Conservation (phyloP, 2,888 invertebrate genomes). For the Serrognathus titanus region DNA sequence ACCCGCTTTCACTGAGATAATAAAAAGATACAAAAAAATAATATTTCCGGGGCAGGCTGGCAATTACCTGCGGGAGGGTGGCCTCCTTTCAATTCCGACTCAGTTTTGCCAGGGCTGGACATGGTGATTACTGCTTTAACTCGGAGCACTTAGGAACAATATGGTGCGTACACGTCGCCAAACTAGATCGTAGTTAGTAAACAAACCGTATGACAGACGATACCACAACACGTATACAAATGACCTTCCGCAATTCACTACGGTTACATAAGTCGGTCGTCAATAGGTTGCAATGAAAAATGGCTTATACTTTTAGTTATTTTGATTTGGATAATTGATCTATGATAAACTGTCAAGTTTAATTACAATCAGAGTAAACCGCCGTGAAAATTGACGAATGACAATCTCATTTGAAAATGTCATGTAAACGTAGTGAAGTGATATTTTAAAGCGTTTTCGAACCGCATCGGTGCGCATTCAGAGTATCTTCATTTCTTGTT, state of each 20-base stretch:
- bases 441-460: too few species aligned
- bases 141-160: not conserved
- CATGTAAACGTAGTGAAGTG: too few species aligned
- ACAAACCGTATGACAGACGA: not conserved
- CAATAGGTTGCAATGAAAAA: too few species aligned
- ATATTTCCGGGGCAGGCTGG: conserved; percentile 3
- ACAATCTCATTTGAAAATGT: too few species aligned
- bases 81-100: conserved; percentile 74
- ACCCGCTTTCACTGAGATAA: conserved; percentile 76
- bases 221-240: conserved; percentile 6
- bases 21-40: conserved; percentile 1
- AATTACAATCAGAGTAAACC: too few species aligned
- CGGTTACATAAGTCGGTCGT: not conserved
- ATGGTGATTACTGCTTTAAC: conserved; percentile 33
- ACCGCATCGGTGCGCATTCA: too few species aligned
- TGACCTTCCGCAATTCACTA: conserved; percentile 13
- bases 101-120: conserved; percentile 60
- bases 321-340: too few species aligned
- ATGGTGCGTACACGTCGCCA: conserved; percentile 2
- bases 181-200: not conserved
- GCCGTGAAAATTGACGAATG: too few species aligned
- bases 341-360: too few species aligned
- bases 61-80: conserved; percentile 85
- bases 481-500: too few species aligned
- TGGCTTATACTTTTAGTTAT: too few species aligned